Conservation (phyloP, 2,797 vertebrate species). For the Fringilla coelebs region DNA sequence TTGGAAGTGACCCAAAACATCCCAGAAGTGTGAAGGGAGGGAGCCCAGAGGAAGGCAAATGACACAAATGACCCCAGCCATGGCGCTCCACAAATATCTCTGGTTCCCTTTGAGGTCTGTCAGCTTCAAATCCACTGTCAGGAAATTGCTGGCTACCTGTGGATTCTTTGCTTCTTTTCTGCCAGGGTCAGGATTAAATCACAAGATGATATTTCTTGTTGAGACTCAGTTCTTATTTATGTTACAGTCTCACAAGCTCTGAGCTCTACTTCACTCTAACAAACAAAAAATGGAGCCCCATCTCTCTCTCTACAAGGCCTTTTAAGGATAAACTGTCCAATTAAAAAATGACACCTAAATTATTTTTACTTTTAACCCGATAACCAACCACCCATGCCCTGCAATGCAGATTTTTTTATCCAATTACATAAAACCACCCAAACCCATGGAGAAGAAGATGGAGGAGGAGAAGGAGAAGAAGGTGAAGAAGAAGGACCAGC, state of each 20-base stretch:
- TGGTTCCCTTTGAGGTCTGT: neutral
- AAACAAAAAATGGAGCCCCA: neutral
- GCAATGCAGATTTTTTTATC: neutral
- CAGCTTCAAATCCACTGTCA: neutral
- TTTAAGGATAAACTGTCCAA: neutral
- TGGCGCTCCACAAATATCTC: neutral
- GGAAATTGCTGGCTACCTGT: neutral
- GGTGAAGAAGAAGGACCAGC: neutral
- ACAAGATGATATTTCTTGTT: neutral
- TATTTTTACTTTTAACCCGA: neutral
- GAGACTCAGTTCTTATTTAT: neutral
- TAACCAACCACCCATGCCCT: neutral
- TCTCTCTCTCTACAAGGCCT: neutral
- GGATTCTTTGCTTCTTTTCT: neutral
- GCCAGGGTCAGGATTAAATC: neutral
- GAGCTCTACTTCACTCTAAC: neutral
- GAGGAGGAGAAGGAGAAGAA: too few relatives aligned
- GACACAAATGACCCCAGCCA: neutral
- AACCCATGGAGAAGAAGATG: neutral
- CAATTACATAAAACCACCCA: neutral
- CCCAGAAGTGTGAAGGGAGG: neutral
- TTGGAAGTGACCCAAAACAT: neutral
- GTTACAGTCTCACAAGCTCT: neutral
- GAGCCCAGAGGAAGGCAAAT: neutral
- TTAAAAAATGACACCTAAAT: neutral